Evolutionary conservation across 2,797 vertebrate species (phyloP).

Genomic region (Sebastes matsubarae): DNA sequence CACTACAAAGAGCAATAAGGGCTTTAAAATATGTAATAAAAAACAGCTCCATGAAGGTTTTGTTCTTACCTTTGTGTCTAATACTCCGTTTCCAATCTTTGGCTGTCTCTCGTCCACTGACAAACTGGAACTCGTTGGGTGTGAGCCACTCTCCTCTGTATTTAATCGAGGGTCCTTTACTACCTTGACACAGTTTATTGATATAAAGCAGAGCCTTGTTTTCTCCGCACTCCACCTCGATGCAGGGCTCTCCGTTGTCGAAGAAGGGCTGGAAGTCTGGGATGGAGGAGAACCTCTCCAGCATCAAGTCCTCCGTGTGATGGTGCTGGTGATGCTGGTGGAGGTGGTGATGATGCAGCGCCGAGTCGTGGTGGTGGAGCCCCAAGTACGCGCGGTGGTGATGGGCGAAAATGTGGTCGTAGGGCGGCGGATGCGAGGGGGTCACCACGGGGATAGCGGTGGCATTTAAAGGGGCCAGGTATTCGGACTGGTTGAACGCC

Average conservation of each 20-base stretch:
- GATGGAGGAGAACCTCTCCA: conserved; percentile 92
- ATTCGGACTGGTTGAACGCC: conserved; percentile 92
- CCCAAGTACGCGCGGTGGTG: conserved; percentile 91
- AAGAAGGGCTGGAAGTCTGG: conserved; percentile 97
- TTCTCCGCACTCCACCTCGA: conserved; percentile 98
- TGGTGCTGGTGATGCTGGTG: conserved; percentile 86
- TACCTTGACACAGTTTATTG: conserved; percentile 97
- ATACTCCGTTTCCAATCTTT: conserved; percentile 99
- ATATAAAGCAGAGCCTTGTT: conserved; percentile 98
- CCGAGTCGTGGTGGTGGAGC: conserved; percentile 87
- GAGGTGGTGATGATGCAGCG: conserved; percentile 86
- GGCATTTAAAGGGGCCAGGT: conserved; percentile 91
- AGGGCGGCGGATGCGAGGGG: conserved; percentile 88
- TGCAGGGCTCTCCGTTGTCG: conserved; percentile 96
- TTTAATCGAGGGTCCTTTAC: conserved; percentile 97
- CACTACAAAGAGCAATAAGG: no score
- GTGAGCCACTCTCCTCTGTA: conserved; percentile 98
- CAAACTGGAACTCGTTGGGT: conserved; percentile 99
- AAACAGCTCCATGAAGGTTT: not conserved
- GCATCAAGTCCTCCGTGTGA: conserved; percentile 91
- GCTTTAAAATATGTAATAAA: no score
- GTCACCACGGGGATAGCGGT: conserved; percentile 90
- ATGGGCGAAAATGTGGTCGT: conserved; percentile 91
- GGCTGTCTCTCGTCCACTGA: conserved; percentile 97
- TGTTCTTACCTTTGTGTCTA: conserved; percentile 93